Base-by-base conservation (phyloP, 2,888 invertebrate genomes). In the Creontiades dilutus region DNA sequence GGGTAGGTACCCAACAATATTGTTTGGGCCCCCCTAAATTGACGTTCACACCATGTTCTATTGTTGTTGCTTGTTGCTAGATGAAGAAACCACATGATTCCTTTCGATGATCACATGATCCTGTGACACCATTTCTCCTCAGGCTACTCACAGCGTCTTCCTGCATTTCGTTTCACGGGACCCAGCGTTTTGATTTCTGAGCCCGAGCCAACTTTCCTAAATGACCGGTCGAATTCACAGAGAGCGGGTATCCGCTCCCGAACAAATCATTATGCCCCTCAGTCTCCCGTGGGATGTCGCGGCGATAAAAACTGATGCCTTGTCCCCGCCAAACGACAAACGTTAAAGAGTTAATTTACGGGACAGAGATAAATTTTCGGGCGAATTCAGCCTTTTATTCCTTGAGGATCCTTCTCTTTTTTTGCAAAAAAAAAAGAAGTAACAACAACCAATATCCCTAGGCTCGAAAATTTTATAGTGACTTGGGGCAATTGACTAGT, bases 251-350 rank as follows among this genome's bases (percentile, higher is more conserved):
- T 7, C 37, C 37, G 37, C 37, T 4, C 16, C 57, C 57, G 57
- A 57, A 57, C 57, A 57, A 57, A 57, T 57, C 57, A 57, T 57
- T 57, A 57, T 57, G n/a, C n/a, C 57, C 57, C 57, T 57, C 57
- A 57, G 14, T n/a, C 57, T 16, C 57, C 19, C 57, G 57, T 5
- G 57, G 16, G 14, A n/a, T 57, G 57, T 57, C 57, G n/a, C 57
- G 57, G 57, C 5, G 57, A 57, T 57, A 57, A 57, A 57, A 57
- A 57, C 57, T 57, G 57, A 57, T 57, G 57, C 57, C 57, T 57
- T 57, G 57, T 57, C 19, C 57, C 57, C 57, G 57, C 19, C 57
- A 57, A n/a, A 57, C 57, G 57, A 57, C 57, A 57, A 57, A 57
- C 57, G 14, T 37, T 57, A n/a, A 57, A 57, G n/a, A n/a, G 14